Evolutionary conservation across 1,140 invertebrate species (phyloP), one percentile per base, ranked within the genome.

Genomic region (Physella acuta): DNA sequence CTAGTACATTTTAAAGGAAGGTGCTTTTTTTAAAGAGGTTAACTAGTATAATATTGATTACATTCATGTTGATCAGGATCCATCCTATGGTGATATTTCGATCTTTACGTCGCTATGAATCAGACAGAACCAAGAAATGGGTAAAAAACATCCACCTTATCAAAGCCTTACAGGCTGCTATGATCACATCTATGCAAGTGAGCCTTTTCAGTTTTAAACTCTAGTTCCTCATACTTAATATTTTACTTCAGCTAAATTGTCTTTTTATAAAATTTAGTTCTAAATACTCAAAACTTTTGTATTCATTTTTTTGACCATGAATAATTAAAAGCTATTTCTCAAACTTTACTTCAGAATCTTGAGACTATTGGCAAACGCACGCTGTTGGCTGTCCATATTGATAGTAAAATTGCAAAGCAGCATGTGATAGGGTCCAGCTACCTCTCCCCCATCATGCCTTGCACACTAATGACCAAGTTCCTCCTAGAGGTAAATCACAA

Each of bases 71-170:
- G 51, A 24, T 3, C 39, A 73, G 72, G 28, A 17, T 73, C 3
- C 49, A 60, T 56, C 72, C 72, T 34, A 31, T 71, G n/a, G 33
- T 52, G 16, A 61, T 73, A 16, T 55, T 71, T 24, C 36, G 67
- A 34, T 68, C 64, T 0, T 30, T 63, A 39, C 31, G 72, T 49
- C 36, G 36, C 24, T 73, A 71, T 59, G 65, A 67, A 28, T 11
- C n/a, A 0, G 49, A 67, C n/a, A 28, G 44, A 30, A 17, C n/a
- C 33, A 67, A 67, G 34, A 67, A 56, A 39, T 67, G 52, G 51
- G 53, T 56, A 26, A 67, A 33, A 30, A 67, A 67, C 28, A 5
- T 16, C 20, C 30, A 55, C 17, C 14, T 64, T 26, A 44, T 64
- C 1, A 49, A 31, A 44, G 62, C 62, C 30, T 36, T 64, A 33